phyloP scores from a whole-genome alignment of 2,888 invertebrate species.

The Amphipyra berbera region DNA sequence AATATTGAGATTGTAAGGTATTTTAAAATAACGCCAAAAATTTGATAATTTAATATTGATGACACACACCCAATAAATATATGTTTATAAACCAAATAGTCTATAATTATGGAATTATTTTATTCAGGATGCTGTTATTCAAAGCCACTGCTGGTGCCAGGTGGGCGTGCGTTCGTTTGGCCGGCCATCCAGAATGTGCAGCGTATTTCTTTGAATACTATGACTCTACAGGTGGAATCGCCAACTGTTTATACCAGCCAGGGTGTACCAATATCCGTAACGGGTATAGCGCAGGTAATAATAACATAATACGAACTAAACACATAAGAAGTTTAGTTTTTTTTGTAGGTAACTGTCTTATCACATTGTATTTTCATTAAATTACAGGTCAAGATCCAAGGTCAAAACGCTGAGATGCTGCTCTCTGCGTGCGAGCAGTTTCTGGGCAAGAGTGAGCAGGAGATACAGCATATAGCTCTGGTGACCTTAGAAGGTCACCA shows the following conservation, averaged over 20 bases:
- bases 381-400: constrained; percentile 95
- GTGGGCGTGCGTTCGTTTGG: constrained; percentile 99
- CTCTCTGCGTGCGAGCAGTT: constrained; percentile 98
- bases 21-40: no score
- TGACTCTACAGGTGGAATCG: constrained; percentile 98
- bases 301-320: background rate
- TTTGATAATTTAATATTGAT: no score
- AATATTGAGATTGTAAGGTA: no score
- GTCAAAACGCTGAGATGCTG: constrained; percentile 96
- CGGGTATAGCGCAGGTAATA: constrained; percentile 98
- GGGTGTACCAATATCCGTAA: constrained; percentile 99
- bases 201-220: constrained; percentile 98
- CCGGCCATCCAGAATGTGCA: constrained; percentile 96
- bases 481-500: constrained; percentile 98
- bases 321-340: no score
- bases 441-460: constrained; percentile 95
- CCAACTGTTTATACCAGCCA: constrained; percentile 98
- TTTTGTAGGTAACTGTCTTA: no score
- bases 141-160: constrained; percentile 97
- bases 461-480: constrained; percentile 97
- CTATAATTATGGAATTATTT: background rate
- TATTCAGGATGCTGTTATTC: constrained; percentile 97
- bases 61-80: no score
- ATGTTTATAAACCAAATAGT: no score
- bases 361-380: constrained; percentile 1